Conservation (phyloP, 30 jellyfish, hydroid and myxozoan species). For the Phacellophora camtschatica region DNA sequence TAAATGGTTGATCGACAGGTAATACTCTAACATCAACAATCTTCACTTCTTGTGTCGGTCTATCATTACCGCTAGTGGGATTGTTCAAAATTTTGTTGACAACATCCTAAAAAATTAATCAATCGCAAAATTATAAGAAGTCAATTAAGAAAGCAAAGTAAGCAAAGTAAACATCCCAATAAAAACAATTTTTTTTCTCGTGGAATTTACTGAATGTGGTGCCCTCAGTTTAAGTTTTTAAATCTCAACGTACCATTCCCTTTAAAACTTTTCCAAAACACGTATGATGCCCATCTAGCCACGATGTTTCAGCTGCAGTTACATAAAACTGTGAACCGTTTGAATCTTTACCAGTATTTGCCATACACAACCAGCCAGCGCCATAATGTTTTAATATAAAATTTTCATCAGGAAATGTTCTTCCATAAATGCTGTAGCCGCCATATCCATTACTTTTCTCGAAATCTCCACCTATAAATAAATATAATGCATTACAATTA, state of each 20-base stretch:
- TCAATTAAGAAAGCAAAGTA: too few relatives aligned
- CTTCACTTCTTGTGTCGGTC: constrained; percentile 64
- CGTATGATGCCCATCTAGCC: constrained; percentile 84
- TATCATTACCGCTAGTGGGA: constrained; percentile 66
- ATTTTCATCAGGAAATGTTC: constrained; percentile 81
- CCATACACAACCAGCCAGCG: constrained; percentile 97
- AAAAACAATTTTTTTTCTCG: too few relatives aligned
- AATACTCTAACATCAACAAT: constrained; percentile 72
- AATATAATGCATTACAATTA: too few relatives aligned
- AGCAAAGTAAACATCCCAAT: too few relatives aligned
- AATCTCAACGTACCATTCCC: constrained; percentile 98
- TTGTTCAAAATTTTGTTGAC: constrained; percentile 65
- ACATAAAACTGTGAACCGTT: constrained; percentile 92
- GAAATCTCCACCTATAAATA: constrained; percentile 85
- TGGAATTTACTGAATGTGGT: too few relatives aligned
- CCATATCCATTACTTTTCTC: constrained; percentile 82
- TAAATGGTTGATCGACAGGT: constrained; percentile 77
- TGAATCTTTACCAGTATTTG: constrained; percentile 93
- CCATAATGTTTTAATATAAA: constrained; percentile 75
- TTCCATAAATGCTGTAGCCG: constrained; percentile 90
- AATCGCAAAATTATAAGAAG: too few relatives aligned
- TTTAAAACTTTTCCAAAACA: constrained; percentile 91
- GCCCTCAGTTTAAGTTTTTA: too few relatives aligned
- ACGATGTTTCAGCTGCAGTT: constrained; percentile 71
- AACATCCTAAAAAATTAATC: constrained; percentile 55